Evolutionary conservation across 1,140 invertebrate species (phyloP), one percentile per base, ranked within the genome.

Genomic region (Babylonia areolata): DNA sequence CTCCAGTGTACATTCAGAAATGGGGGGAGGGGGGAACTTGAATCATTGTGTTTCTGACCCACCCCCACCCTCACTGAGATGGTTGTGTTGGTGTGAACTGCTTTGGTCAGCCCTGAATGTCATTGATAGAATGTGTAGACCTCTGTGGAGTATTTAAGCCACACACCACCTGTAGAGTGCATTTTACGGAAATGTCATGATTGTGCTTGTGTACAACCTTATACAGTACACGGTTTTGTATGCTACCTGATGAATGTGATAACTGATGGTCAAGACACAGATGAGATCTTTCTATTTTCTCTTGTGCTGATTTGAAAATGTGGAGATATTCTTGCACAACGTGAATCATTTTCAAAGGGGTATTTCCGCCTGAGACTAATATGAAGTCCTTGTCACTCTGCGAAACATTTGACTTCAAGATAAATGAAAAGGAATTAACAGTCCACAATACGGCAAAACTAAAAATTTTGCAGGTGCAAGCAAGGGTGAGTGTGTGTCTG

Each of bases 131-230:
- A 2, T 11, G 46, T 51, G 46, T 6, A 23, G 1, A 23, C 58
- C 9, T 11, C 58, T 64, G 1, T 64, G 58, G 58, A 64, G 28
- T 64, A 15, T 64, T 64, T 64, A 23, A 23, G 15, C 28, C 5
- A 23, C 17, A 64, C 17, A 64, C 28, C 15, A 64, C n/a, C n/a
- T n/a, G 23, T 64, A 64, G 28, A 64, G 28, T 64, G 2, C 28
- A 28, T 64, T 64, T 64, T 64, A 64, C 58, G 6, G 23, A n/a
- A 12, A 3, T 64, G 12, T 64, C 5, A 23, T 9, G 58, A 23
- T 64, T 64, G 58, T 64, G 58, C 58, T 64, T 64, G 12, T 64
- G 58, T 64, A 64, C 58, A 64, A 64, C 28, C 58, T 64, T 64
- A 23, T 64, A 64, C 58, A 11, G 58, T 0, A 3, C n/a, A 23